Conservation (phyloP, 2,113 vertebrate genomes). For the Epinephelus lanceolatus region DNA sequence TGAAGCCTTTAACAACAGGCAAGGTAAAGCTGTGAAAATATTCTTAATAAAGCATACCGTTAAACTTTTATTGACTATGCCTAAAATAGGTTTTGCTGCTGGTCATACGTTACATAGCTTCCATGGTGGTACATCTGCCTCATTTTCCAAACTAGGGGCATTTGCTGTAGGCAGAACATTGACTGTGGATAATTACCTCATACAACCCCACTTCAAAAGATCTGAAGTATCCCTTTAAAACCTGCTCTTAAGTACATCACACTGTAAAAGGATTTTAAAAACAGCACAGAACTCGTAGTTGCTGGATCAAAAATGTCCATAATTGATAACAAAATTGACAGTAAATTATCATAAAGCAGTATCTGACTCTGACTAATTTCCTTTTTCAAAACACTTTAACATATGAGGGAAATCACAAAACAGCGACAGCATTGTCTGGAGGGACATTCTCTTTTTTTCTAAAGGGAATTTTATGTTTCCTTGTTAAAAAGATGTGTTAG, state of each 20-base stretch:
- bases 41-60: too few species aligned
- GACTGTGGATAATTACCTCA: too few species aligned
- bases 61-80: too few species aligned
- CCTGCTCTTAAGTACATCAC: too few species aligned
- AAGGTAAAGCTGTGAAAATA: too few species aligned
- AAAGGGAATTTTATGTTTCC: slow-evolving; percentile 28
- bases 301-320: background rate
- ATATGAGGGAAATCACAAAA: slow-evolving; percentile 24
- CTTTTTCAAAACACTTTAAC: background rate
- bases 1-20: too few species aligned
- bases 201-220: too few species aligned
- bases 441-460: background rate
- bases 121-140: too few species aligned
- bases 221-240: background rate
- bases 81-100: too few species aligned
- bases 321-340: background rate
- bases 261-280: background rate
- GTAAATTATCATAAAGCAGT: background rate
- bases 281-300: background rate
- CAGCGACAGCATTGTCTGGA: slow-evolving; percentile 19
- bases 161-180: too few species aligned
- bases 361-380: background rate
- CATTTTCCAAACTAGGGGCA: too few species aligned
- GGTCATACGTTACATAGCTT: too few species aligned
- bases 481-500: slow-evolving; percentile 57